These are phyloP conservation scores for Venustaconcha ellipsiformis DNA, from an alignment of 1,140 invertebrate genomes.

Conservation along the genomic window DNA sequence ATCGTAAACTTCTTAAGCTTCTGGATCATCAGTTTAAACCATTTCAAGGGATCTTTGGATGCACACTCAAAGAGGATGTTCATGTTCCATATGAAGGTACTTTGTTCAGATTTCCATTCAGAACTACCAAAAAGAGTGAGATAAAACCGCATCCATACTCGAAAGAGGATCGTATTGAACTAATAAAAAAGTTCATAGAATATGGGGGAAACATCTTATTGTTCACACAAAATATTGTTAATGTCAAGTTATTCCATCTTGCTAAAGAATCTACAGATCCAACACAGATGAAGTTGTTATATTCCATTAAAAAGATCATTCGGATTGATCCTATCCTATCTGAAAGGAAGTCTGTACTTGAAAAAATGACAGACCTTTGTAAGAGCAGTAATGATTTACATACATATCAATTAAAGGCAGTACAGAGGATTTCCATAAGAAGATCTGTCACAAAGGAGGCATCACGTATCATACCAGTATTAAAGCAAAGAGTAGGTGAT, in stretches of 20 bases:
- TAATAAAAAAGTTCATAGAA: constrained; percentile 45
- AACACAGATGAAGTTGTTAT: constrained; percentile 7
- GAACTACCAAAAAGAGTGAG: constrained; percentile 44
- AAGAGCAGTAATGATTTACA: background rate
- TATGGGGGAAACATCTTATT: constrained; percentile 45
- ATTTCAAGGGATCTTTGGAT: constrained; percentile 50
- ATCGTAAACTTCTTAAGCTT: background rate
- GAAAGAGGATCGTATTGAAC: constrained; percentile 38
- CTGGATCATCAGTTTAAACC: background rate
- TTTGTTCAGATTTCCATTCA: constrained; percentile 59
- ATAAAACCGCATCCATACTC: constrained; percentile 51
- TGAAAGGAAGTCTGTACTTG: too few relatives aligned
- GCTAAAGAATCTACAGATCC: constrained; percentile 22
- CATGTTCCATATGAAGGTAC: constrained; percentile 41
- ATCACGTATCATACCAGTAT: background rate
- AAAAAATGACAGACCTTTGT: background rate
- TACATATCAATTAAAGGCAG: background rate
- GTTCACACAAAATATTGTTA: constrained; percentile 59
- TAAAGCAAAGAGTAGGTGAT: too few relatives aligned
- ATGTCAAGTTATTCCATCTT: constrained; percentile 46
- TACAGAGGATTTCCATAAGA: constrained; percentile 5
- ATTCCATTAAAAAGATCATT: constrained; percentile 5
- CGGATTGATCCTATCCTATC: too few relatives aligned
- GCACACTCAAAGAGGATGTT: constrained; percentile 14
- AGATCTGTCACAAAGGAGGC: constrained; percentile 4